These are phyloP conservation scores for Romanogobio albipinnatus DNA, from an alignment of 2,113 vertebrate species.

Conservation along the genomic window DNA sequence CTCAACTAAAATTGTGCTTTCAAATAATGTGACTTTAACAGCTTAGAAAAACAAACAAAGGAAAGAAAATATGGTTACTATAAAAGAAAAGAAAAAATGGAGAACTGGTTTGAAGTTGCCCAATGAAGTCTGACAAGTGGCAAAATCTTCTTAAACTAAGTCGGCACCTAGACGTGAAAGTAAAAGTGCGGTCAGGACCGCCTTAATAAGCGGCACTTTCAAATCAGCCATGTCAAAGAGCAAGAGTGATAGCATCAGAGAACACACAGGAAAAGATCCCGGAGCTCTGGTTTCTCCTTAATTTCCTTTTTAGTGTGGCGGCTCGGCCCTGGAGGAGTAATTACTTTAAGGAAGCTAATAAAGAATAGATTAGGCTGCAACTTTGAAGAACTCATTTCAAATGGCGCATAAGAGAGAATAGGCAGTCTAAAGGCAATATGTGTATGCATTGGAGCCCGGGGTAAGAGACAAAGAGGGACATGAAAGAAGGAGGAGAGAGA, in stretches of 20 bases:
- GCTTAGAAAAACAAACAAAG: constrained; percentile 2
- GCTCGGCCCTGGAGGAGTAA: constrained; percentile 60
- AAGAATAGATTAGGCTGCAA: constrained; percentile 65
- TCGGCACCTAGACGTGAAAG: background rate
- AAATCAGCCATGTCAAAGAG: constrained; percentile 10
- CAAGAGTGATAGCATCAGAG: background rate
- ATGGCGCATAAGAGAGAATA: constrained; percentile 47
- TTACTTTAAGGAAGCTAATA: constrained; percentile 66
- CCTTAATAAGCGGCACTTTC: background rate
- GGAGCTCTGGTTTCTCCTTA: constrained; percentile 29
- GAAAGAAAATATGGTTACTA: background rate
- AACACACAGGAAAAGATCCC: constrained; percentile 1
- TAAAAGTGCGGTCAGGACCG: background rate
- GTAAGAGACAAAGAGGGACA: constrained; percentile 6
- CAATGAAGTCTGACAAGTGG: background rate
- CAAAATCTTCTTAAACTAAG: constrained; percentile 9
- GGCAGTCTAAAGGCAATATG: constrained; percentile 50
- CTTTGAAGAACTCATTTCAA: constrained; percentile 62
- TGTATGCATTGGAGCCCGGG: constrained; percentile 25
- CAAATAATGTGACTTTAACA: background rate
- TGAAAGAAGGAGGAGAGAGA: background rate
- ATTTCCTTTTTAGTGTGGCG: constrained; percentile 50
- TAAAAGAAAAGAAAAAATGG: background rate
- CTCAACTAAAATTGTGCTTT: constrained; percentile 12
- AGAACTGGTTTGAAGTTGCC: background rate